Conservation (phyloP, 2,113 vertebrate species). For the Anoura caudifer region DNA sequence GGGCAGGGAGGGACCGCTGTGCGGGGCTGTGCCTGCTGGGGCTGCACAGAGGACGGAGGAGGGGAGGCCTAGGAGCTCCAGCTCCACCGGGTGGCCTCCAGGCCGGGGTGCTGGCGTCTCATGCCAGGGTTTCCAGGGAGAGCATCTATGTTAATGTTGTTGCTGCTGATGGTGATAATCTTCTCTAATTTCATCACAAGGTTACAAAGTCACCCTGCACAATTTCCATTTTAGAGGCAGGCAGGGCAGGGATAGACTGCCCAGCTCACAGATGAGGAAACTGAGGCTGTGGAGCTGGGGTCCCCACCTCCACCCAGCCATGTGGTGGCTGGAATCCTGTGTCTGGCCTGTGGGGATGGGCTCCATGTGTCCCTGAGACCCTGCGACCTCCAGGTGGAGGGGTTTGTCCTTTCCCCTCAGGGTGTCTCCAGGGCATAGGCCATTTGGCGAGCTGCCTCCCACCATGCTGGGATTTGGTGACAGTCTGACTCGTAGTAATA, state of each 20-base stretch:
- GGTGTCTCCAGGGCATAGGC: accelerated
- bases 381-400: neutral
- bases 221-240: neutral
- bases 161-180: neutral
- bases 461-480: neutral
- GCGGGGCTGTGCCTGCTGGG: neutral
- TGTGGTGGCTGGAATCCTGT: accelerated
- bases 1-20: accelerated
- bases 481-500: no score
- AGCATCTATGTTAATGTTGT: accelerated
- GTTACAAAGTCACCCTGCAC: neutral
- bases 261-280: neutral
- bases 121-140: accelerated
- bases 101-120: neutral
- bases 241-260: neutral
- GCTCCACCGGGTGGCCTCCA: accelerated
- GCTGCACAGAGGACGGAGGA: neutral
- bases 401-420: accelerated
- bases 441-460: accelerated
- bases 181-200: neutral
- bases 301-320: accelerated
- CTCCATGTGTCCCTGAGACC: accelerated
- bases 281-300: no score
- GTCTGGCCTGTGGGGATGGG: no score
- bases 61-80: neutral